phyloP scores from a whole-genome alignment of 2,797 vertebrate genomes.

The Macropodus opercularis region DNA sequence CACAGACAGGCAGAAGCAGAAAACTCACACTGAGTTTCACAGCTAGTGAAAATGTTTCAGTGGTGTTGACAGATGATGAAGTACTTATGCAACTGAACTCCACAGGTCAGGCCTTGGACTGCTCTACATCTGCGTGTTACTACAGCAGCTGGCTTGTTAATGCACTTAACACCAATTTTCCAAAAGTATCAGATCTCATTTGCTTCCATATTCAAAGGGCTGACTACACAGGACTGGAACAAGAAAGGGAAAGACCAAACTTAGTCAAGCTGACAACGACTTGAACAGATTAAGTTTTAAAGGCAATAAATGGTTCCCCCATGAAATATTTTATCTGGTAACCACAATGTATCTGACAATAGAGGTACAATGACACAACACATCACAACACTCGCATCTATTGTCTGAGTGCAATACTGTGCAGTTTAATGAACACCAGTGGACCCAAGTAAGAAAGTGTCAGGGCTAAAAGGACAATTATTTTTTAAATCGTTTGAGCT shows the following conservation, averaged over 20 bases:
- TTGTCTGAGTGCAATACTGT: constrained; percentile 21
- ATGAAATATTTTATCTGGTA: constrained; percentile 16
- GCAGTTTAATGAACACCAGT: constrained; percentile 18
- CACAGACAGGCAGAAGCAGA: constrained; percentile 28
- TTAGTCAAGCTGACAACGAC: constrained; percentile 12
- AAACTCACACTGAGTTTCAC: constrained; percentile 46
- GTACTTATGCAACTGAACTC: constrained; percentile 55
- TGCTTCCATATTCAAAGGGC: constrained; percentile 30
- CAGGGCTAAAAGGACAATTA: constrained; percentile 24
- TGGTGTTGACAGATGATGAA: constrained; percentile 56
- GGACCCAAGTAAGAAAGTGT: constrained; percentile 9
- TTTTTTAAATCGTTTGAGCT: constrained; percentile 5
- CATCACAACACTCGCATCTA: constrained; percentile 2
- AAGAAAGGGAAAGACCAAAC: constrained; percentile 25
- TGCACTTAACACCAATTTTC: constrained; percentile 48
- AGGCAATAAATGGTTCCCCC: constrained; percentile 16
- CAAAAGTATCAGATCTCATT: constrained; percentile 57
- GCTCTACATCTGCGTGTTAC: constrained; percentile 39
- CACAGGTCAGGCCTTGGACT: constrained; percentile 38
- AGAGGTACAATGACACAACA: background rate
- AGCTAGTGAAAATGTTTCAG: constrained; percentile 64
- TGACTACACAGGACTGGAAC: constrained; percentile 29
- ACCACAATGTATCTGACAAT: background rate
- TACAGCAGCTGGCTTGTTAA: constrained; percentile 35
- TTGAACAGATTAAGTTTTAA: background rate